Conservation (phyloP, 2,113 vertebrate genomes). For the Ahaetulla prasina region DNA sequence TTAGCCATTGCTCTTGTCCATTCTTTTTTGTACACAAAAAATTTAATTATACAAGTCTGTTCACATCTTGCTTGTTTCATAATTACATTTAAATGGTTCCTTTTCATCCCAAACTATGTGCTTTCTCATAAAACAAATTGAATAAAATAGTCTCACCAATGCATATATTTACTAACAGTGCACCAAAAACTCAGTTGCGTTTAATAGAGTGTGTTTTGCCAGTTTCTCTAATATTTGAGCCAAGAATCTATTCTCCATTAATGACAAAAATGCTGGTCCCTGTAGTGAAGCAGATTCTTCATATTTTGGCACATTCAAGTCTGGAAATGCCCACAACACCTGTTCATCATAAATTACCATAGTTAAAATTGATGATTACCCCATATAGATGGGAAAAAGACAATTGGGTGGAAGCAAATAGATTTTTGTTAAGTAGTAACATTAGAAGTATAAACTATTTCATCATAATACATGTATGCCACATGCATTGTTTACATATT, state of each 20-base stretch:
- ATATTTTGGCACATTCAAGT: conserved; percentile 1
- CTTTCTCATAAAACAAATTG: conserved; percentile 5
- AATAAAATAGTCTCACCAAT: not conserved
- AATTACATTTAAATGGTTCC: conserved; percentile 13
- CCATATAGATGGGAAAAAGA: not conserved
- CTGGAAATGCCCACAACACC: not conserved
- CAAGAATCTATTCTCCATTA: conserved; percentile 17
- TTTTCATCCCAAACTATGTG: conserved; percentile 5
- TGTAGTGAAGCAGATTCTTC: not conserved
- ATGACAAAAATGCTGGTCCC: conserved; percentile 11
- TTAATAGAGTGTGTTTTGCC: conserved; percentile 15
- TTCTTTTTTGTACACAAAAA: conserved; percentile 60
- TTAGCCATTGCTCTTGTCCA: conserved; percentile 45
- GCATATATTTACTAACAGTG: conserved; percentile 15
- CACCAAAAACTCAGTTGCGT: conserved; percentile 12
- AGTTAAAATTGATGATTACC: not conserved
- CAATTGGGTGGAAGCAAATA: not conserved
- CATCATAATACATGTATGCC: not conserved
- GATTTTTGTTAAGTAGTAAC: not conserved
- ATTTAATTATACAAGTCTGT: conserved; percentile 66
- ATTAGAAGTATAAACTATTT: not conserved
- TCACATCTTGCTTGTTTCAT: conserved; percentile 12
- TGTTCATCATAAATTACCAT: conserved; percentile 17
- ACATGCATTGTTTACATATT: not conserved
- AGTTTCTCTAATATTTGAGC: conserved; percentile 6